Conservation (phyloP, 2,113 vertebrate species). For the Misgurnus mizolepis region DNA sequence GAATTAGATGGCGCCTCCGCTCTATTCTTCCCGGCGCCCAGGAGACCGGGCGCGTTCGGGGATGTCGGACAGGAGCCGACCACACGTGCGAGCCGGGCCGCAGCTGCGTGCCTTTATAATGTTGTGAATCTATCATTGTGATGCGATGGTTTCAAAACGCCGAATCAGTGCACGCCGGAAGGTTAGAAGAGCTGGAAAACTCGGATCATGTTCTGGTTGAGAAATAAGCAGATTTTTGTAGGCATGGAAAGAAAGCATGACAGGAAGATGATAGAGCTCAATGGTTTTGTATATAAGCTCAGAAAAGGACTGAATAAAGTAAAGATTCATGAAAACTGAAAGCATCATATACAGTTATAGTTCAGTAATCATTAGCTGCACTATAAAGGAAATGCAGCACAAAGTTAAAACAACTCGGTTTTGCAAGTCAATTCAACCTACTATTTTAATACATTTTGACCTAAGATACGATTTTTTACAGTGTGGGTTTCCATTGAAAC, state of each 20-base stretch:
- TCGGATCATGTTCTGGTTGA: slow-evolving; percentile 26
- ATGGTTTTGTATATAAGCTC: too few species aligned
- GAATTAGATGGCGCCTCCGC: slow-evolving; percentile 72
- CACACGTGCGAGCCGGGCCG: slow-evolving; percentile 56
- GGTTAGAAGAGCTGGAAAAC: slow-evolving; percentile 4
- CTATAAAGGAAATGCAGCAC: too few species aligned
- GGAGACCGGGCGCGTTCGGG: slow-evolving; percentile 68
- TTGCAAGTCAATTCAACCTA: too few species aligned
- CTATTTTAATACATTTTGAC: too few species aligned
- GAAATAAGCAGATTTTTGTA: neutral
- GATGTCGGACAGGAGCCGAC: slow-evolving; percentile 66
- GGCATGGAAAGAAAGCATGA: neutral
- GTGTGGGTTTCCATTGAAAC: too few species aligned
- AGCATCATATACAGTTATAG: too few species aligned
- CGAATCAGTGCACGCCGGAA: neutral
- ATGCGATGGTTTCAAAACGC: slow-evolving; percentile 30
- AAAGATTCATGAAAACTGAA: too few species aligned
- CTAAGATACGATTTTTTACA: too few species aligned
- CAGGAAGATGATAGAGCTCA: too few species aligned
- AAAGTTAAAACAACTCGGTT: too few species aligned
- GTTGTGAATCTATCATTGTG: slow-evolving; percentile 72
- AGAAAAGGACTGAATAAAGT: too few species aligned
- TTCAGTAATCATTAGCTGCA: too few species aligned
- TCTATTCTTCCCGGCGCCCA: slow-evolving; percentile 68
- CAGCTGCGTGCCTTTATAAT: slow-evolving; percentile 60